These are phyloP conservation scores for Phrynocephalus guinanensis DNA, from an alignment of 2,797 vertebrate species.

Conservation along the genomic window DNA sequence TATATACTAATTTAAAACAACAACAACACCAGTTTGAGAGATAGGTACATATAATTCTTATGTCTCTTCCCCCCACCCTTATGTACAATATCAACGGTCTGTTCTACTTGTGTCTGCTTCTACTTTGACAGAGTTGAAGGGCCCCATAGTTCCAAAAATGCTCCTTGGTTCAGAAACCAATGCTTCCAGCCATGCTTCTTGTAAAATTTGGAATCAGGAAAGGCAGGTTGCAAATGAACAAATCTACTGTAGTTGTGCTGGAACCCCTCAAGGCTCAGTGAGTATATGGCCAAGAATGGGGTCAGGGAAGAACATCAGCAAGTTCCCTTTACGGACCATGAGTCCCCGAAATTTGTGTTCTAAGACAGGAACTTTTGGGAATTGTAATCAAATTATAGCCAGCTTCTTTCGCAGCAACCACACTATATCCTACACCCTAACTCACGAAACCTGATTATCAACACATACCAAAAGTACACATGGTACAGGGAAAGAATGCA, in stretches of 20 bases:
- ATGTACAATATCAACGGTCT: constrained; percentile 16
- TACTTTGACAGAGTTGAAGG: not conserved
- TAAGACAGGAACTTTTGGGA: not conserved
- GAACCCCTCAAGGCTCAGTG: not conserved
- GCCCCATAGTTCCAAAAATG: not conserved
- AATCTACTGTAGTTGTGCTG: not conserved
- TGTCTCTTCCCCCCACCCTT: constrained; percentile 4
- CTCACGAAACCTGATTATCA: not conserved
- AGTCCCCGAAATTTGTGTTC: not conserved
- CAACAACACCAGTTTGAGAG: not conserved
- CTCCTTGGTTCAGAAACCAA: not conserved
- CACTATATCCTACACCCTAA: not conserved
- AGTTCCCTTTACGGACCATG: not conserved
- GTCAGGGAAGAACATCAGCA: not conserved
- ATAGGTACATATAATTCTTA: not conserved
- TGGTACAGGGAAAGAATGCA: not conserved
- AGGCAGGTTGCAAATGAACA: not conserved
- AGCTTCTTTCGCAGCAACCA: not conserved
- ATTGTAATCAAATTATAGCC: not conserved
- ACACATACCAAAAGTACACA: not conserved
- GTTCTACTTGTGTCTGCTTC: constrained; percentile 3
- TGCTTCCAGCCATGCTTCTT: constrained; percentile 27
- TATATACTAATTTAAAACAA: not conserved
- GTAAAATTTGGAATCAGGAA: constrained; percentile 24
- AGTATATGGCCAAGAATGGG: not conserved